A percentile compares a stretch with the other conserved stretches of the same genome.
Evolutionary conservation across 2,797 vertebrate species (phyloP).

Genomic region (Ficedula albicollis): DNA sequence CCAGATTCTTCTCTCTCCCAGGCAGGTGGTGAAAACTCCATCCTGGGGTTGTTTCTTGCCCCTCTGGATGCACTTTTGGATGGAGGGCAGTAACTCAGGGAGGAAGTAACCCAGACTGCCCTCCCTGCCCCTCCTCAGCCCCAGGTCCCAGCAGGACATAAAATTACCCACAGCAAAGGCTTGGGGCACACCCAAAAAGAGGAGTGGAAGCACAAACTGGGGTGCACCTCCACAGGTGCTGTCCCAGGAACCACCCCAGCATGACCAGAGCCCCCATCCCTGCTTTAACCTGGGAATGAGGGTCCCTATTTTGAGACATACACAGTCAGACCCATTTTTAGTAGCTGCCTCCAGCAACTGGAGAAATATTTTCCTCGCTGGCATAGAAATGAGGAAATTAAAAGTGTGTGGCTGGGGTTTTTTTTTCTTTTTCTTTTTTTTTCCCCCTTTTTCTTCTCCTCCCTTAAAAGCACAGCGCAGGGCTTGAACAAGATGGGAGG

Average conservation of each 20-base stretch:
- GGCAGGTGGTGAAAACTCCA: neutral
- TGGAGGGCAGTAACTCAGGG: too few relatives aligned
- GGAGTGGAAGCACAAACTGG: neutral
- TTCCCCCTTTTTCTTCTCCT: neutral
- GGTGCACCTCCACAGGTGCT: neutral
- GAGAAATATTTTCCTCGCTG: constrained; percentile 17
- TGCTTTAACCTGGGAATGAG: neutral
- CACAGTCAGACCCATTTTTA: neutral
- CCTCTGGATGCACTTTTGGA: neutral
- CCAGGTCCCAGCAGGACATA: constrained; percentile 79
- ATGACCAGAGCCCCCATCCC: neutral
- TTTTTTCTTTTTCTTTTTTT: neutral
- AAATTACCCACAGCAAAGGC: neutral
- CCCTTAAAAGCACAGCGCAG: neutral
- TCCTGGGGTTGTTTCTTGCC: neutral
- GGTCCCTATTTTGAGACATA: constrained; percentile 5
- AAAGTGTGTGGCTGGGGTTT: neutral
- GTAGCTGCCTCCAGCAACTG: neutral
- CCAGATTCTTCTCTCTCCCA: neutral
- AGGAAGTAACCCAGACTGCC: neutral
- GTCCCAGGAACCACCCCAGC: neutral
- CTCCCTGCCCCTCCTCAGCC: neutral
- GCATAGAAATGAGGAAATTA: constrained; percentile 26
- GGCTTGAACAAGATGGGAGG: neutral
- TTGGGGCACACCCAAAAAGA: constrained; percentile 65